phyloP scores from a whole-genome alignment of 2,888 invertebrate genomes.

The Microplitis manilae region DNA sequence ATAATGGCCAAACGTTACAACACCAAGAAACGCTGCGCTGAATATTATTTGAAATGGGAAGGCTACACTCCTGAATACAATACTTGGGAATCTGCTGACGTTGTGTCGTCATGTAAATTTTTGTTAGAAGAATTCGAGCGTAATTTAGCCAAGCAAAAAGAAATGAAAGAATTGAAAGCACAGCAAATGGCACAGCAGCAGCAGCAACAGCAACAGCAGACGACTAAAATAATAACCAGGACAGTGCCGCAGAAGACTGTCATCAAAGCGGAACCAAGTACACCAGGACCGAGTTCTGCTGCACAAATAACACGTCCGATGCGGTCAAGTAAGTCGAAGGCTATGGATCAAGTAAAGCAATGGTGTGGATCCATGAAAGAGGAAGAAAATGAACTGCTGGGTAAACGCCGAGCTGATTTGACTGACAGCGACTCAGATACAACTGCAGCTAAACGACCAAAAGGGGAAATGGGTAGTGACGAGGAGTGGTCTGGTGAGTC shows the following conservation, averaged over 20 bases:
- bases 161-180: conserved; percentile 73
- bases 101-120: conserved; percentile 83
- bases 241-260: conserved; percentile 59
- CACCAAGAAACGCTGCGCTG: conserved; percentile 82
- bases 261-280: conserved; percentile 60
- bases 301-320: conserved; percentile 77
- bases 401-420: conserved; percentile 72
- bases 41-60: conserved; percentile 91
- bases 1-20: conserved; percentile 89
- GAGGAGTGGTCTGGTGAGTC: conserved; percentile 71
- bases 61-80: conserved; percentile 84
- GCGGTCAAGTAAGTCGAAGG: conserved; percentile 85
- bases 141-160: conserved; percentile 83
- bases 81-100: conserved; percentile 88
- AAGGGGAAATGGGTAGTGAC: conserved; percentile 74
- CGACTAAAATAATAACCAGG: conserved; percentile 40
- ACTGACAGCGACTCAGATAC: conserved; percentile 73
- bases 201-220: conserved; percentile 35
- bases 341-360: conserved; percentile 86
- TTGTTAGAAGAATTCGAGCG: conserved; percentile 86
- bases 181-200: conserved; percentile 54
- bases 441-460: conserved; percentile 74
- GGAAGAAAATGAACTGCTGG: conserved; percentile 70
- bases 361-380: conserved; percentile 83
- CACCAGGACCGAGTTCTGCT: conserved; percentile 67